Evolutionary conservation across 2,888 invertebrate species (phyloP), one percentile per base, ranked within the genome.

Genomic region (Drosophila buzzatii): DNA sequence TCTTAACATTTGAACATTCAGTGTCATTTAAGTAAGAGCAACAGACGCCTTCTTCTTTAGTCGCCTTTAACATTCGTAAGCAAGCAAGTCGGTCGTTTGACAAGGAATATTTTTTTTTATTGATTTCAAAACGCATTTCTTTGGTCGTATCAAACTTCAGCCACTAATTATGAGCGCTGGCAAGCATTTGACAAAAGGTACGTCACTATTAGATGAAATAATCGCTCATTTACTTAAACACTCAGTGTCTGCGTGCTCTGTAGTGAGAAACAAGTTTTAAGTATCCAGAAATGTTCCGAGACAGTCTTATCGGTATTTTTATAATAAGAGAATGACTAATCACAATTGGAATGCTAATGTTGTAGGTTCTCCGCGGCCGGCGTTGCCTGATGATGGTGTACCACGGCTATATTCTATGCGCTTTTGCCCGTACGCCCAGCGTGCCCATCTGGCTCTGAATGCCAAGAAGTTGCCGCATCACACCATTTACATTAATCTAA

Each of bases 371-470:
- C 92, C 92, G 33, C 93, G 95, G 57, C 97, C 97, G 1, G 93
- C 94, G 12, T 93, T 95, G 72, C 93, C 94, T 0, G 91, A 93
- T 49, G 93, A 93, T 82, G 96, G 96, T 2, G 95, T 95, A 91
- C 92, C 96, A 58, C 95, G 97, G 9, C 91, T 97, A 2, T 97
- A 96, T 90, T 96, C 96, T 33, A 97, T 97, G 96, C 94, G 97
- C 80, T 97, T 97, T 93, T 97, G 97, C 88, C 97, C 97, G 0
- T 97, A 95, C 83, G 96, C 97, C 0, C 96, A 97, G 89, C 94
- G 97, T 74, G 95, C 95, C 53, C 95, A 96, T 77, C 93, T 97
- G 44, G 95, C 96, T 2, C 93, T 97, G 64, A 96, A 96, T 82
- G 96, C 97, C 14, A 97, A 97, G 92, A 95, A 96, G 81, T 94